phyloP scores from a whole-genome alignment of 1,140 invertebrate genomes.

The Calephelis nemesis region DNA sequence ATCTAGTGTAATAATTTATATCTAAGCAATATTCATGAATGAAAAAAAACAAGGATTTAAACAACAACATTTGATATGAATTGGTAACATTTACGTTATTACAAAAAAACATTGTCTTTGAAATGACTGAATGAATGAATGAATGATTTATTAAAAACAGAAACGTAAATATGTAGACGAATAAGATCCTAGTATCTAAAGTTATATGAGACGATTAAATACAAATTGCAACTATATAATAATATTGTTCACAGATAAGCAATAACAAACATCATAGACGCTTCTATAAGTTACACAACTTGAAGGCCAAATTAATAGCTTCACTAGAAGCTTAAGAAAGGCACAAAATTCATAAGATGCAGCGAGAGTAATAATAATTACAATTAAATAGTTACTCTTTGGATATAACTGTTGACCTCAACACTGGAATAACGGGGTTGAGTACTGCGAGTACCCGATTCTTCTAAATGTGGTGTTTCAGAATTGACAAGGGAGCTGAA shows the following conservation, averaged over 20 bases:
- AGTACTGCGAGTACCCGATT: background rate
- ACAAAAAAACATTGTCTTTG: too few relatives aligned
- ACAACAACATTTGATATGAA: too few relatives aligned
- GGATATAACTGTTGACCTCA: constrained; percentile 29
- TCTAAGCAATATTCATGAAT: too few relatives aligned
- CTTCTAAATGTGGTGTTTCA: background rate
- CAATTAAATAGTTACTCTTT: constrained; percentile 43
- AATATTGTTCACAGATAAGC: constrained; percentile 15
- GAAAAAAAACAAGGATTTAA: too few relatives aligned
- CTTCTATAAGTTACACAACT: constrained; percentile 30
- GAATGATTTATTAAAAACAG: too few relatives aligned
- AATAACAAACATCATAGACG: constrained; percentile 8
- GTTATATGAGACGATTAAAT: constrained; percentile 19
- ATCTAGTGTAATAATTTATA: too few relatives aligned
- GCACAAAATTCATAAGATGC: constrained; percentile 76
- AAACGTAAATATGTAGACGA: background rate
- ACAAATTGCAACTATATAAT: constrained; percentile 20
- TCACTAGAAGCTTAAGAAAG: constrained; percentile 61
- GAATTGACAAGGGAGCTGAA: too few relatives aligned
- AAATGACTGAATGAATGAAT: too few relatives aligned
- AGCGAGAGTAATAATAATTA: constrained; percentile 45
- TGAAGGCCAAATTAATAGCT: constrained; percentile 56
- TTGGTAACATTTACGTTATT: too few relatives aligned
- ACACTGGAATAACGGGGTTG: too few relatives aligned
- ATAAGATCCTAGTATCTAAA: background rate